phyloP scores from a whole-genome alignment of 2,797 vertebrate species.

The Columba guinea region DNA sequence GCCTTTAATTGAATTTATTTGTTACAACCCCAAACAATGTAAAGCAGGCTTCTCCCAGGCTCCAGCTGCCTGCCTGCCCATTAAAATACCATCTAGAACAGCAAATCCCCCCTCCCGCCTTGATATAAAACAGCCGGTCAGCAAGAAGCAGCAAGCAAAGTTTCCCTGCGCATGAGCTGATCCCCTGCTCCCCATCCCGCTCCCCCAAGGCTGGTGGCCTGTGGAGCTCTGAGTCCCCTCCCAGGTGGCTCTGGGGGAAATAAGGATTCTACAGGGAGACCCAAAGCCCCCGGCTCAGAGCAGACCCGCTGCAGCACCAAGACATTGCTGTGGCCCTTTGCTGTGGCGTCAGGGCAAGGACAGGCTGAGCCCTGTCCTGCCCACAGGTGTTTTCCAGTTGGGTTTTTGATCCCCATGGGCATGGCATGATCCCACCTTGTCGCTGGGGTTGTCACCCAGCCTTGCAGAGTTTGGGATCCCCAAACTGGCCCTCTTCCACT shows the following conservation, averaged over 20 bases:
- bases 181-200: neutral
- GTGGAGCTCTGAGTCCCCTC: neutral
- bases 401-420: neutral
- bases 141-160: neutral
- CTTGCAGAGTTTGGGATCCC: neutral
- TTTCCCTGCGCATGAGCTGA: neutral
- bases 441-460: neutral
- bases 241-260: neutral
- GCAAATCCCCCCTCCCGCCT: constrained; percentile 68
- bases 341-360: neutral
- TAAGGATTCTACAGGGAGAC: neutral
- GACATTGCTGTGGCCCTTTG: neutral
- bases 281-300: neutral
- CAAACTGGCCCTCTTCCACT: neutral
- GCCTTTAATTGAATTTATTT: constrained; percentile 73
- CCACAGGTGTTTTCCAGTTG: neutral
- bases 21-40: constrained; percentile 73
- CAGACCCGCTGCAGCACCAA: neutral
- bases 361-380: neutral
- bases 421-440: neutral
- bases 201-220: neutral
- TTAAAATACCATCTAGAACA: constrained; percentile 73
- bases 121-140: constrained; percentile 71
- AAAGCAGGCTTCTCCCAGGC: constrained; percentile 72
- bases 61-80: constrained; percentile 72